Evolutionary conservation across 1,140 invertebrate species (phyloP).

Genomic region (Trissolcus basalis): DNA sequence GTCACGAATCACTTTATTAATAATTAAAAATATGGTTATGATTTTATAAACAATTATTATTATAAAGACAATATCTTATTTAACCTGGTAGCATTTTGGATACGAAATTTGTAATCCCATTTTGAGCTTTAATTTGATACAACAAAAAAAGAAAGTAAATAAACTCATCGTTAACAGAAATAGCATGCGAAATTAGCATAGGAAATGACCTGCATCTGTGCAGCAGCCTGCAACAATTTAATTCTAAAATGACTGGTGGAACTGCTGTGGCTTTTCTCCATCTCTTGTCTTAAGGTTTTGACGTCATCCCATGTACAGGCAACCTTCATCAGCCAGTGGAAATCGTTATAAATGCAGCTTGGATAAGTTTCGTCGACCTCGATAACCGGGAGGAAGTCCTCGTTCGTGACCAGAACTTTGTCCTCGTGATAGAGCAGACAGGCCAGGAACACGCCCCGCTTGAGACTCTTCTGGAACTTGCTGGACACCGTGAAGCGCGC

Average conservation of each 20-base stretch:
- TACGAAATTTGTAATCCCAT: too few species aligned
- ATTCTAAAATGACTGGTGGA: conserved; percentile 92
- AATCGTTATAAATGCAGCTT: conserved; percentile 92
- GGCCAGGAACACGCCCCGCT: conserved; percentile 93
- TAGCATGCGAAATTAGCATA: too few species aligned
- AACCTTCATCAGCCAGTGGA: conserved; percentile 98
- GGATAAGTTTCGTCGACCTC: conserved; percentile 97
- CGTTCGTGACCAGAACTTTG: conserved; percentile 95
- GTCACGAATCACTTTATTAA: too few species aligned
- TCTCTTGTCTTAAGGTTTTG: conserved; percentile 90
- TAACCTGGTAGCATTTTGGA: too few species aligned
- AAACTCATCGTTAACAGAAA: too few species aligned
- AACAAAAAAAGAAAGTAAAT: background rate
- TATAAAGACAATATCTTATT: too few species aligned
- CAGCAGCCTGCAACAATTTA: conserved; percentile 92
- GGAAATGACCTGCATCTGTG: conserved; percentile 90
- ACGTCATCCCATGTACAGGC: conserved; percentile 97
- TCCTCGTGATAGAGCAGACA: conserved; percentile 96
- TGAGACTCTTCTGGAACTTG: conserved; percentile 95
- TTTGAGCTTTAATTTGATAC: too few species aligned
- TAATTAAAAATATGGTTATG: too few species aligned
- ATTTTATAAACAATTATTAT: too few species aligned
- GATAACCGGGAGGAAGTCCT: conserved; percentile 96
- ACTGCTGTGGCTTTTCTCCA: conserved; percentile 94
- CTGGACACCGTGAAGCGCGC: conserved; percentile 89